A percentile compares a stretch with the other conserved stretches of the same genome.
These are phyloP conservation scores for Pristiophorus japonicus DNA, from an alignment of 2,113 vertebrate genomes.

Conservation along the genomic window DNA sequence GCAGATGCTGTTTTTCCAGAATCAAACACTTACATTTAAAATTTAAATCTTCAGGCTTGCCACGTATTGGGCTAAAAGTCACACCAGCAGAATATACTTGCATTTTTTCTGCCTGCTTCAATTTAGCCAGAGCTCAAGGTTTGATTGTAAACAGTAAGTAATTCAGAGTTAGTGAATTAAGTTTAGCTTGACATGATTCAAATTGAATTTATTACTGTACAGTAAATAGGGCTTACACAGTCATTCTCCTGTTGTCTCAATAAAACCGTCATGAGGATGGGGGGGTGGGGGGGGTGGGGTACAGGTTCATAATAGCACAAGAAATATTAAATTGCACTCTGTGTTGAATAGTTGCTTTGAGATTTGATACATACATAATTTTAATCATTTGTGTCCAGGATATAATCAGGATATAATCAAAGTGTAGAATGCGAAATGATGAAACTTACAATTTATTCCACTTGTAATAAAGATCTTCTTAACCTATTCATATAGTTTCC, in stretches of 20 bases:
- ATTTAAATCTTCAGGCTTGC: neutral
- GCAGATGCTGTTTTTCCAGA: neutral
- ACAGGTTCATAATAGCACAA: neutral
- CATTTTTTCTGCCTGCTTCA: neutral
- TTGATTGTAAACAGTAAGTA: neutral
- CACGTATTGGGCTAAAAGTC: neutral
- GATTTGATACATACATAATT: constrained; percentile 28
- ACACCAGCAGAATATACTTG: neutral
- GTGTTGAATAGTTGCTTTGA: constrained; percentile 26
- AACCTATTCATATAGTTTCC: constrained; percentile 28
- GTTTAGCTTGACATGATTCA: constrained; percentile 1
- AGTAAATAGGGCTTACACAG: constrained; percentile 18
- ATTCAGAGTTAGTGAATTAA: constrained; percentile 16
- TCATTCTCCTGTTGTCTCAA: constrained; percentile 21
- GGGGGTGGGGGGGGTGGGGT: neutral
- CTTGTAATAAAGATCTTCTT: constrained; percentile 22
- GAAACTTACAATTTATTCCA: constrained; percentile 28
- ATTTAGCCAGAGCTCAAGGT: neutral
- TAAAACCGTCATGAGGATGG: neutral
- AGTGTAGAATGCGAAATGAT: constrained; percentile 13
- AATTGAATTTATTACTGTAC: neutral
- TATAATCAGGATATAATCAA: constrained; percentile 32
- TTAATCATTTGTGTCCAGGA: constrained; percentile 22
- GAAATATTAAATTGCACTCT: constrained; percentile 28
- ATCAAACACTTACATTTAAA: neutral